Evolutionary conservation across 2,888 invertebrate species (phyloP), one percentile per base, ranked within the genome.

Genomic region (Elmis aenea): DNA sequence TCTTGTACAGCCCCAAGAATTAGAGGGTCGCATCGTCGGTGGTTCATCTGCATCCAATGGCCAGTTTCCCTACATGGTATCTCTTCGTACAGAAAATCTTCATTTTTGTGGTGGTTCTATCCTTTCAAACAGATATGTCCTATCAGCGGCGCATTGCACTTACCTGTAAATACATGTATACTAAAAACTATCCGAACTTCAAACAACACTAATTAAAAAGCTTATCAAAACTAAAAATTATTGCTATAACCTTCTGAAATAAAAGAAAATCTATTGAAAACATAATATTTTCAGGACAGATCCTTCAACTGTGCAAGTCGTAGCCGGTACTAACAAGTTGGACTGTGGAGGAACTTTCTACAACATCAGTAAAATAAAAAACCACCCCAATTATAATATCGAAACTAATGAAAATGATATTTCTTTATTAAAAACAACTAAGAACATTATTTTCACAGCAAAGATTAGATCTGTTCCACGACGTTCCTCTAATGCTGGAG

Each of bases 361-460:
- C 53, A 59, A 64, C 33, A 66, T 73, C 14, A 59, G 69, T 0
- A 69, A 69, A 40, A 57, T 72, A 1, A 71, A 72, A 0, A 48
- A 57, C 2, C 74, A 75, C 37, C 67, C 70, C 20, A 50, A 65
- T 0, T 74, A 73, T 23, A 67, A 70, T 32, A 57, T 60, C n/a
- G 47, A 68, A 15, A 35, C 59, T 11, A 70, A 72, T 22, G 61
- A 66, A 29, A 77, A 85, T 54, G 85, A 86, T 50, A 81, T 86
- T 37, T 85, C 83, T 0, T 58, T 86, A 2, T 54, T 86, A 3
- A 75, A 75, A 51, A 66, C 84, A 16, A 60, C 69, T 1, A 52
- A 68, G 0, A 67, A 70, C 13, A 70, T 82, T 2, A 60, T 62
- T 8, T 75, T 76, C 42, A 67, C 72, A 27, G 67, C 71, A 0